A percentile compares a stretch with the other conserved stretches of the same genome.
Conservation (phyloP, 2,888 invertebrate species). For the Bembecia ichneumoniformis region DNA sequence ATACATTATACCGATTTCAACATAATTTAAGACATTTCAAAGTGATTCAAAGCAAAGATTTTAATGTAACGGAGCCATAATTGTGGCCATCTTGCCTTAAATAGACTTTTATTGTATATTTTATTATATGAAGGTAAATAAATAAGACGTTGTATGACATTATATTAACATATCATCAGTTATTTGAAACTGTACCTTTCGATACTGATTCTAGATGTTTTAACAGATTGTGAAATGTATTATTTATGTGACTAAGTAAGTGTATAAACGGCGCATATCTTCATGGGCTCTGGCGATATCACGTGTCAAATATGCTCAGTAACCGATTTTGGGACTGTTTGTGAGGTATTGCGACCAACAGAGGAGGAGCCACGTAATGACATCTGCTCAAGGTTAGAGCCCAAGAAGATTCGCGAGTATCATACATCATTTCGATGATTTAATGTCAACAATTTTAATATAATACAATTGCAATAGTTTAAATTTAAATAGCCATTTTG, state of each 20-base stretch:
- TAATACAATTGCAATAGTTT: slow-evolving; percentile 1
- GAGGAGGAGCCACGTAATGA: too few species aligned
- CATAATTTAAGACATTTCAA: slow-evolving; percentile 43
- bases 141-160: slow-evolving; percentile 11
- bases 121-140: background rate
- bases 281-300: too few species aligned
- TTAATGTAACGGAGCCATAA: slow-evolving; percentile 50
- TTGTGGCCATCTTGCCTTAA: slow-evolving; percentile 67
- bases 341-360: too few species aligned
- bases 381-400: too few species aligned
- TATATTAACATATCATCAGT: slow-evolving; percentile 45
- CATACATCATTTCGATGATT: slow-evolving; percentile 16
- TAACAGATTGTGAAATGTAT: slow-evolving; percentile 11
- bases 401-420: too few species aligned
- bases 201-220: background rate
- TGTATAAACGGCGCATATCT: too few species aligned
- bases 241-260: slow-evolving; percentile 9
- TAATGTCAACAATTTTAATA: slow-evolving; percentile 1
- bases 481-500: background rate
- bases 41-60: slow-evolving; percentile 46
- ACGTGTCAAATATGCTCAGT: too few species aligned
- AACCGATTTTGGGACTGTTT: too few species aligned
- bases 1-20: slow-evolving; percentile 26
- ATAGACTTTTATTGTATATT: slow-evolving; percentile 5
- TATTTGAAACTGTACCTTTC: background rate